A percentile compares a stretch with the other conserved stretches of the same genome.
Evolutionary conservation across 2,113 vertebrate species (phyloP).

Genomic region (Condylura cristata): DNA sequence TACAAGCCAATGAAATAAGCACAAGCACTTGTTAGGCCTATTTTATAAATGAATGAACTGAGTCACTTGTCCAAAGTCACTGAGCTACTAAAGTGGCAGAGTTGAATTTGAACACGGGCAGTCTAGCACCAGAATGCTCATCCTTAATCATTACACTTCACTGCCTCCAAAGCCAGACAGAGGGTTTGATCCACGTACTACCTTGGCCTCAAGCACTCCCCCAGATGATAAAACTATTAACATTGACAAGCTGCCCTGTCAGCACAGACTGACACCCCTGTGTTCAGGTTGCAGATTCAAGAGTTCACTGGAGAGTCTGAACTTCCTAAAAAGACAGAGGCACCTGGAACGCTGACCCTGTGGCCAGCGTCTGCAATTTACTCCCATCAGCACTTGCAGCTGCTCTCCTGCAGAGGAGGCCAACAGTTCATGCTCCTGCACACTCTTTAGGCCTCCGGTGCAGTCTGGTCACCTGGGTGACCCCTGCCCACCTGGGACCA

Average conservation of each 20-base stretch:
- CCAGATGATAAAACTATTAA: neutral
- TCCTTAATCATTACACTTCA: neutral
- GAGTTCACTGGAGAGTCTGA: neutral
- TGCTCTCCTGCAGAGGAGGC: neutral
- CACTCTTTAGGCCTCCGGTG: neutral
- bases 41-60: neutral
- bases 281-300: neutral
- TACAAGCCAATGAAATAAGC: neutral
- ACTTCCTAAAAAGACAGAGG: neutral
- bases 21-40: neutral
- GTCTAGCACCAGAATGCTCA: neutral
- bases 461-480: constrained; percentile 72
- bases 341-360: neutral
- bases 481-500: constrained; percentile 70
- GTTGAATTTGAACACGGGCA: neutral
- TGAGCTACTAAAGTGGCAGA: neutral
- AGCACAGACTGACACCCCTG: neutral
- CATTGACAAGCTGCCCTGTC: neutral
- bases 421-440: constrained; percentile 28
- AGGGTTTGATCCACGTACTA: neutral
- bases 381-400: neutral
- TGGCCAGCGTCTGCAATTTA: neutral
- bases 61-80: neutral
- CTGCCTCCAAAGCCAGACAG: neutral
- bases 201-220: neutral